Conservation (phyloP, 2,888 invertebrate species). For the Drosophila sordidula region DNA sequence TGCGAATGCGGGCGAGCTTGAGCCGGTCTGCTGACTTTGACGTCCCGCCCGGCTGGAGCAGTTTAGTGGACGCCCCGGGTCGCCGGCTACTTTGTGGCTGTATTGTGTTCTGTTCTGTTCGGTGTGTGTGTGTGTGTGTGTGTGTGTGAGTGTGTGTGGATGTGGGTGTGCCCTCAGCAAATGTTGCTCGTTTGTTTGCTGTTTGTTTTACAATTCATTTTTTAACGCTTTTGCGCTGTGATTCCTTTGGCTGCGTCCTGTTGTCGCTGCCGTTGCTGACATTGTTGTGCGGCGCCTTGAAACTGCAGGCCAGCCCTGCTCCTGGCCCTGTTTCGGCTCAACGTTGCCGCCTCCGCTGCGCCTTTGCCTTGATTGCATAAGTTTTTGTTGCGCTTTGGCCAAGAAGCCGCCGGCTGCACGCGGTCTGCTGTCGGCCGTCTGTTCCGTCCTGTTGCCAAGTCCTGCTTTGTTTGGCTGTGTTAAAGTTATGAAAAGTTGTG, state of each 20-base stretch:
- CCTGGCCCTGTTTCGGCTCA: slow-evolving; percentile 12
- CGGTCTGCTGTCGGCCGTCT: slow-evolving; percentile 45
- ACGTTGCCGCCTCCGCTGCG: slow-evolving; percentile 27
- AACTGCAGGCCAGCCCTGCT: slow-evolving; percentile 48
- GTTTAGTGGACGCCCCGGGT: slow-evolving; percentile 27
- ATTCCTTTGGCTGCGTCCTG: slow-evolving; percentile 49
- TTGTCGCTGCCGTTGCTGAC: slow-evolving; percentile 55
- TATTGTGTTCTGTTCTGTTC: neutral
- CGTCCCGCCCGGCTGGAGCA: slow-evolving; percentile 17
- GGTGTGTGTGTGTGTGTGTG: slow-evolving; percentile 14
- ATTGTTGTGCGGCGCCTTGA: slow-evolving; percentile 76
- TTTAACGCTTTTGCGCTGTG: slow-evolving; percentile 75
- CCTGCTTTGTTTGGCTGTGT: slow-evolving; percentile 34
- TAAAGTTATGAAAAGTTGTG: slow-evolving; percentile 75
- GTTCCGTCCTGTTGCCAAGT: slow-evolving; percentile 8
- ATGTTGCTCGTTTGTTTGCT: slow-evolving; percentile 75
- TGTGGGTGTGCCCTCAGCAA: slow-evolving; percentile 50
- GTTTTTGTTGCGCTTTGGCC: slow-evolving; percentile 69
- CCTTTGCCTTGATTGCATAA: slow-evolving; percentile 71
- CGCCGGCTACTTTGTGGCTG: slow-evolving; percentile 71
- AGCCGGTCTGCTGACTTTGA: slow-evolving; percentile 54
- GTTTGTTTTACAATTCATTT: slow-evolving; percentile 78
- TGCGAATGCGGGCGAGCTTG: slow-evolving; percentile 39
- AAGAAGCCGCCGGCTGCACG: slow-evolving; percentile 72
- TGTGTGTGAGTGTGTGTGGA: slow-evolving; percentile 11